These are phyloP conservation scores for Arctopsyche grandis DNA, from an alignment of 1,140 invertebrate species.

Conservation along the genomic window DNA sequence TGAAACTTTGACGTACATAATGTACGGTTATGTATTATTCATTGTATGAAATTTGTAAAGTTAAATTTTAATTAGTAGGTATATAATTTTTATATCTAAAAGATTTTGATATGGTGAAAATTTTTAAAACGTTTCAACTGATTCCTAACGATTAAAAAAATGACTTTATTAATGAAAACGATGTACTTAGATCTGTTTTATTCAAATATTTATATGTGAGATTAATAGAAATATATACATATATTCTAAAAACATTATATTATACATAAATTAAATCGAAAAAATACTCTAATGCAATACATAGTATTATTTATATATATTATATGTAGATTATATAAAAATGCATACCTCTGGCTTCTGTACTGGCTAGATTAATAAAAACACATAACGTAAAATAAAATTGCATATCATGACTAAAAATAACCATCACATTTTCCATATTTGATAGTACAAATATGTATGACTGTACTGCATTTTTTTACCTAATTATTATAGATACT, in stretches of 20 bases:
- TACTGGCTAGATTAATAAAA: not conserved
- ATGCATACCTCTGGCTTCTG: not conserved
- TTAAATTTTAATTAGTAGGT: too few relatives aligned
- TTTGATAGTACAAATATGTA: constrained; percentile 5
- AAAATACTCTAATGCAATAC: not conserved
- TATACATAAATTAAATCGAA: not conserved
- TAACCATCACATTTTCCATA: not conserved
- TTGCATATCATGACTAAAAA: not conserved
- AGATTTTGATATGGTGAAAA: not conserved
- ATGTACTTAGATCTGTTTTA: too few relatives aligned
- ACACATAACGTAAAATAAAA: not conserved
- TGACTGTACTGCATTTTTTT: not conserved
- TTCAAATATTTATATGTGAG: too few relatives aligned
- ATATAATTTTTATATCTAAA: not conserved
- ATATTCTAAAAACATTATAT: too few relatives aligned
- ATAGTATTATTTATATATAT: constrained; percentile 16
- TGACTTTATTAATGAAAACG: too few relatives aligned
- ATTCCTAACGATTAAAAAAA: too few relatives aligned
- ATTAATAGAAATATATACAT: too few relatives aligned
- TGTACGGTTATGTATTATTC: not conserved
- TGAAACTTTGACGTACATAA: too few relatives aligned
- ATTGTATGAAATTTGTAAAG: not conserved
- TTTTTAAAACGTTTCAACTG: too few relatives aligned
- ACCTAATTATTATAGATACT: not conserved
- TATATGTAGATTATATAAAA: not conserved